Conservation (phyloP, 2,113 vertebrate genomes). For the Rattus rattus region DNA sequence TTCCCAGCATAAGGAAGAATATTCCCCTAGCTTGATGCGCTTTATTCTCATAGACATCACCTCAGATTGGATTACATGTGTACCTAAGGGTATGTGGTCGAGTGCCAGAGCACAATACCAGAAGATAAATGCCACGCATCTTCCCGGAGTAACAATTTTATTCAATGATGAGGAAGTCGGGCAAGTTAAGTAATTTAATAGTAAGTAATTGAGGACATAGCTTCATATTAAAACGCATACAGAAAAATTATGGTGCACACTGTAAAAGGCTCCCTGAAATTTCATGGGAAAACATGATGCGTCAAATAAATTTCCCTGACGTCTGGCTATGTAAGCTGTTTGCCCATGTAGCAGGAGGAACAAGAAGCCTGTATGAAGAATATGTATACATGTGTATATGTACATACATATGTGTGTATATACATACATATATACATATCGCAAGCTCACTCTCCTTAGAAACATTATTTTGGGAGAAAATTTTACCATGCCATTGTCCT, state of each 20-base stretch:
- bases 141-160: constrained; percentile 57
- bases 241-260: constrained; percentile 48
- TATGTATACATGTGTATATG: too few relatives aligned
- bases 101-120: background rate
- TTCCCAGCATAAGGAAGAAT: background rate
- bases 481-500: background rate
- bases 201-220: constrained; percentile 60
- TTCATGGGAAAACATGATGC: constrained; percentile 51
- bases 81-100: constrained; percentile 7
- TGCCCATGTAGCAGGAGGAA: background rate
- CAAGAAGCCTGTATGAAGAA: background rate
- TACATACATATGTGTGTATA: too few relatives aligned
- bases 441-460: background rate
- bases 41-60: constrained; percentile 59
- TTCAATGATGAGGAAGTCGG: constrained; percentile 44
- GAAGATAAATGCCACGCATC: constrained; percentile 14
- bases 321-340: background rate
- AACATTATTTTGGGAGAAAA: background rate
- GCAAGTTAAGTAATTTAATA: constrained; percentile 63
- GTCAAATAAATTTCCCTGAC: constrained; percentile 13
- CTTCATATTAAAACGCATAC: constrained; percentile 62
- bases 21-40: background rate
- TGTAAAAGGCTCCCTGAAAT: constrained; percentile 50
- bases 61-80: constrained; percentile 51
- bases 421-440: too few relatives aligned